Evolutionary conservation across 35 echinoderm and acorn worm genomes (phyloP).

Genomic region (Apostichopus japonicus): DNA sequence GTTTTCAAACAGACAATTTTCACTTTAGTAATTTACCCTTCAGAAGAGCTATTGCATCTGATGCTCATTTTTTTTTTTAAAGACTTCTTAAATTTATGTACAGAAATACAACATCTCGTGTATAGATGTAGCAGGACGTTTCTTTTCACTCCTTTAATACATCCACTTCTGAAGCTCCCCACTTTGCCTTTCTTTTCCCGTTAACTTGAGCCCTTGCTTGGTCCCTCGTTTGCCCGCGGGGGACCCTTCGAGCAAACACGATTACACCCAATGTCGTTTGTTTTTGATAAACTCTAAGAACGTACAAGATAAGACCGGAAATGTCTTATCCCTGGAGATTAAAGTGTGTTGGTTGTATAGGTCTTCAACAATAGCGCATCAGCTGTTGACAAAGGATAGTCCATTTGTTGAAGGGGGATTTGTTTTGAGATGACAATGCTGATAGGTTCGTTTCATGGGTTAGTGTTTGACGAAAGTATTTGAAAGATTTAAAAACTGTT

Average conservation of each 20-base stretch:
- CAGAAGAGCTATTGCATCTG: too few relatives aligned
- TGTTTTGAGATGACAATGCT: conserved; percentile 23
- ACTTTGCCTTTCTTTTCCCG: conserved; percentile 30
- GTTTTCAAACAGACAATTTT: too few relatives aligned
- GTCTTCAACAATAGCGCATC: conserved; percentile 38
- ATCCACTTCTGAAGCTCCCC: neutral
- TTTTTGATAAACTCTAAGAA: conserved; percentile 57
- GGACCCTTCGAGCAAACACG: conserved; percentile 58
- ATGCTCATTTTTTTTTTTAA: too few relatives aligned
- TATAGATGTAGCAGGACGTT: neutral
- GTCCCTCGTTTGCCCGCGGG: conserved; percentile 57
- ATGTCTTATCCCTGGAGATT: conserved; percentile 61
- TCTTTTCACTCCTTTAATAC: conserved; percentile 37
- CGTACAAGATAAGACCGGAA: conserved; percentile 65
- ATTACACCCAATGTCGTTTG: conserved; percentile 60
- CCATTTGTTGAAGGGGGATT: conserved; percentile 41
- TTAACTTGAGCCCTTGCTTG: conserved; percentile 51
- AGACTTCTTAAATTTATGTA: too few relatives aligned
- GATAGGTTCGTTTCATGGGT: neutral
- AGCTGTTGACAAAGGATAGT: conserved; percentile 53
- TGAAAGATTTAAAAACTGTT: neutral
- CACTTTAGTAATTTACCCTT: too few relatives aligned
- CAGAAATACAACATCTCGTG: too few relatives aligned
- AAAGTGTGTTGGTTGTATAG: conserved; percentile 59
- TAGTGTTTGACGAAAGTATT: neutral